These are phyloP conservation scores for Rynchops niger DNA, from an alignment of 2,113 vertebrate species.

Conservation along the genomic window DNA sequence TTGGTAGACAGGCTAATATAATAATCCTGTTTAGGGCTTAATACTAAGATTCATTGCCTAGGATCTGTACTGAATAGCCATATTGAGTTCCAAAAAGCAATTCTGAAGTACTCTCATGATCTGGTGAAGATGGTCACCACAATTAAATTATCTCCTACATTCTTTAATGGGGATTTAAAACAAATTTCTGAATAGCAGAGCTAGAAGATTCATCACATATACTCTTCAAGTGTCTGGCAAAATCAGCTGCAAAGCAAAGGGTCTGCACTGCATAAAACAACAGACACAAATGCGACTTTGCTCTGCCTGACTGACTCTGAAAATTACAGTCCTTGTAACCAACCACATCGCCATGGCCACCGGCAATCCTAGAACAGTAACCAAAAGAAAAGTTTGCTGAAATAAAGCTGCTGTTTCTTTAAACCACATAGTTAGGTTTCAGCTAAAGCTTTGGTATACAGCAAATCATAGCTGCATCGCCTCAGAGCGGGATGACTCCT, in stretches of 20 bases:
- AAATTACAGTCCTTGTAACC: neutral
- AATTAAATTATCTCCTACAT: neutral
- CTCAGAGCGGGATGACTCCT: neutral
- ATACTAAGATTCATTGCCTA: neutral
- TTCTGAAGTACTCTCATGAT: neutral
- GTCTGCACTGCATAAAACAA: neutral
- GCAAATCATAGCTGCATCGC: neutral
- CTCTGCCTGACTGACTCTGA: neutral
- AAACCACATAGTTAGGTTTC: neutral
- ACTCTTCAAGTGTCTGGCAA: neutral
- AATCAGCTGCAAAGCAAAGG: neutral
- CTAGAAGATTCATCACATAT: neutral
- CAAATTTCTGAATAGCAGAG: neutral
- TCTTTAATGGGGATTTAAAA: neutral
- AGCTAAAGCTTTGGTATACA: neutral
- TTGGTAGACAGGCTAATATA: neutral
- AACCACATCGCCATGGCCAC: neutral
- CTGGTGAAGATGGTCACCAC: neutral
- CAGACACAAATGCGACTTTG: neutral
- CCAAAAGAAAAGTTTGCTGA: neutral
- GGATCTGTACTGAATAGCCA: neutral
- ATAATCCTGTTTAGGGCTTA: neutral
- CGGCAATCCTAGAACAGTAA: neutral
- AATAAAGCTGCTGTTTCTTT: neutral
- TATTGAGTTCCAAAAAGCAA: neutral